These are phyloP conservation scores for Amazona guildingii DNA, from an alignment of 2,113 vertebrate species.

Conservation along the genomic window DNA sequence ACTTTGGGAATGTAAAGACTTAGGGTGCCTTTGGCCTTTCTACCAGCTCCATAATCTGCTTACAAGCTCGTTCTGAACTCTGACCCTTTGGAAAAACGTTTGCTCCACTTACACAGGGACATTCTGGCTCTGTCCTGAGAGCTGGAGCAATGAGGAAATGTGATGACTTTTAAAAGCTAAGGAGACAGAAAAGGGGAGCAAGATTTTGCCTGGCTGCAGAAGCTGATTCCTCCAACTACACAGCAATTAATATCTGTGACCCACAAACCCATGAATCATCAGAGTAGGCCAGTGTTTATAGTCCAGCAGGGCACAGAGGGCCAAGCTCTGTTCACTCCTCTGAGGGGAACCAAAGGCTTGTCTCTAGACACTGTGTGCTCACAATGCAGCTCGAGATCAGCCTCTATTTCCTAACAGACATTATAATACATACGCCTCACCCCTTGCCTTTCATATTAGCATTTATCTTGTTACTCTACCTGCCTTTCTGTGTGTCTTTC, in stretches of 20 bases:
- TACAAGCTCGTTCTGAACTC: conserved; percentile 41
- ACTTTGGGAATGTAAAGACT: conserved; percentile 64
- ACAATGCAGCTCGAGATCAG: background rate
- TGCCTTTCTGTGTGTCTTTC: background rate
- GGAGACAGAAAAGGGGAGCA: background rate
- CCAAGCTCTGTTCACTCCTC: background rate
- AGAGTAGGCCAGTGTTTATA: background rate
- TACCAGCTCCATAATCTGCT: conserved; percentile 55
- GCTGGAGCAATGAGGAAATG: background rate
- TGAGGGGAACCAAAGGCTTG: background rate
- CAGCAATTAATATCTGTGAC: background rate
- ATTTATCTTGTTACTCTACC: background rate
- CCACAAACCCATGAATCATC: background rate
- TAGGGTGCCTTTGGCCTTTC: conserved; percentile 60
- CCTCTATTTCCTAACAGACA: background rate
- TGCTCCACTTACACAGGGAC: conserved; percentile 45
- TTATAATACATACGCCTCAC: background rate
- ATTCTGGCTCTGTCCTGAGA: conserved; percentile 34
- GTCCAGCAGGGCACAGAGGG: background rate
- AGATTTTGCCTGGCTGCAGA: background rate
- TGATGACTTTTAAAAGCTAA: background rate
- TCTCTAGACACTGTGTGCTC: background rate
- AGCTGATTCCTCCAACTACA: background rate
- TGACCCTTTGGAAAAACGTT: conserved; percentile 55
- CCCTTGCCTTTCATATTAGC: background rate